A percentile compares a stretch with the other conserved stretches of the same genome.
Evolutionary conservation across 2,888 invertebrate species (phyloP).

Genomic region (Amphipoea lucens): DNA sequence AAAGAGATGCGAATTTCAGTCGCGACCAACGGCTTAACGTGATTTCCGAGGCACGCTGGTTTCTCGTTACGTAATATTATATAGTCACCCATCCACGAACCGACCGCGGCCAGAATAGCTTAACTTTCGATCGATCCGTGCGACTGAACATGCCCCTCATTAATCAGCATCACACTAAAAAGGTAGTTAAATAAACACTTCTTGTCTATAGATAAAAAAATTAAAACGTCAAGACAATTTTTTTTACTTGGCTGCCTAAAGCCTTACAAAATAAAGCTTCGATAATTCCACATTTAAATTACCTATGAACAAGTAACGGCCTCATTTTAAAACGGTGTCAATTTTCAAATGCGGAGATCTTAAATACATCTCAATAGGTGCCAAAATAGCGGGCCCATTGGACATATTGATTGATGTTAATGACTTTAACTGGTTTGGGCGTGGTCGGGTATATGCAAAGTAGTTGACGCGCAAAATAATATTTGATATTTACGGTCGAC

Average conservation of each 20-base stretch:
- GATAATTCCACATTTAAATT: conserved; percentile 13
- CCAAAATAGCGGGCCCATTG: conserved; percentile 38
- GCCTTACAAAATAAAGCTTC: not conserved
- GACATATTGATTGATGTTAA: conserved; percentile 48
- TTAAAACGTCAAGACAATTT: not conserved
- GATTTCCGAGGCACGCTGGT: not conserved
- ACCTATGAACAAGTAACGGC: conserved; percentile 13
- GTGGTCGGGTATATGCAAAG: conserved; percentile 13
- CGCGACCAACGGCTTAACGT: not conserved
- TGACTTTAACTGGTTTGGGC: conserved; percentile 43
- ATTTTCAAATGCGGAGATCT: conserved; percentile 28
- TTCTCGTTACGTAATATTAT: not conserved
- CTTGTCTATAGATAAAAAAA: not conserved
- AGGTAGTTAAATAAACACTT: not conserved
- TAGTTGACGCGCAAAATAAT: conserved; percentile 20
- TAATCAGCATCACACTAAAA: not conserved
- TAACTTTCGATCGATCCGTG: not conserved
- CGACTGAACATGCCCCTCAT: not conserved
- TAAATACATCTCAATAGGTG: conserved; percentile 39
- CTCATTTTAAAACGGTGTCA: conserved; percentile 25
- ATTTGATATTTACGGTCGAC: not conserved
- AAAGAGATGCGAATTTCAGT: not conserved
- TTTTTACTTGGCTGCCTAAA: not conserved
- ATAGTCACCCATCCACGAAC: not conserved
- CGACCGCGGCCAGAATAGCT: not conserved